Conservation (phyloP, 1,140 invertebrate species). For the Drosophila elegans region DNA sequence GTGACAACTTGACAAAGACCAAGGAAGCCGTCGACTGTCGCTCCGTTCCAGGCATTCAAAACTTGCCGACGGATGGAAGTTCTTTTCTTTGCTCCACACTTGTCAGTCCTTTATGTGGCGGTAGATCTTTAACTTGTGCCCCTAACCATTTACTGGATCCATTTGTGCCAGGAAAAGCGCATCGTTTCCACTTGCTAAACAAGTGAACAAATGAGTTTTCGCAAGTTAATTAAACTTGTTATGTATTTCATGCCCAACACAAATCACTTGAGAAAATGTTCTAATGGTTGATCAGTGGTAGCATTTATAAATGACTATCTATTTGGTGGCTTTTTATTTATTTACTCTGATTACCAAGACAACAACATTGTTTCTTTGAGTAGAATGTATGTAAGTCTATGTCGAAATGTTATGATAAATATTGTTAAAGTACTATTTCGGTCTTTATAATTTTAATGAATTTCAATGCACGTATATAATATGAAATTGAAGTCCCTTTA, state of each 20-base stretch:
- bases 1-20: constrained; percentile 79
- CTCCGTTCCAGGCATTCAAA: constrained; percentile 62
- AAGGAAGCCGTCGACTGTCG: constrained; percentile 60
- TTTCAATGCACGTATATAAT: no score
- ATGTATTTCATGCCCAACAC: not conserved
- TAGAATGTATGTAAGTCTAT: no score
- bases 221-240: constrained; percentile 33
- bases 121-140: constrained; percentile 27
- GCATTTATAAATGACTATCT: not conserved
- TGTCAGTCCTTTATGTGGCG: constrained; percentile 9
- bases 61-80: constrained; percentile 54
- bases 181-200: constrained; percentile 21
- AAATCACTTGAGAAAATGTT: not conserved
- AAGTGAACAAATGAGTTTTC: constrained; percentile 3
- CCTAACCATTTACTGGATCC: constrained; percentile 1
- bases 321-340: accelerated
- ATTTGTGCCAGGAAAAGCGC: constrained; percentile 16
- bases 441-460: no score
- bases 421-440: no score
- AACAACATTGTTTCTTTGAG: no score
- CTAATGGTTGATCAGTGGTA: not conserved
- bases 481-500: no score
- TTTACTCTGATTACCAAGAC: not conserved
- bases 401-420: no score
- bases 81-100: constrained; percentile 10